Base-by-base conservation (phyloP, 2,888 invertebrate genomes). In the Apeira syringaria region DNA sequence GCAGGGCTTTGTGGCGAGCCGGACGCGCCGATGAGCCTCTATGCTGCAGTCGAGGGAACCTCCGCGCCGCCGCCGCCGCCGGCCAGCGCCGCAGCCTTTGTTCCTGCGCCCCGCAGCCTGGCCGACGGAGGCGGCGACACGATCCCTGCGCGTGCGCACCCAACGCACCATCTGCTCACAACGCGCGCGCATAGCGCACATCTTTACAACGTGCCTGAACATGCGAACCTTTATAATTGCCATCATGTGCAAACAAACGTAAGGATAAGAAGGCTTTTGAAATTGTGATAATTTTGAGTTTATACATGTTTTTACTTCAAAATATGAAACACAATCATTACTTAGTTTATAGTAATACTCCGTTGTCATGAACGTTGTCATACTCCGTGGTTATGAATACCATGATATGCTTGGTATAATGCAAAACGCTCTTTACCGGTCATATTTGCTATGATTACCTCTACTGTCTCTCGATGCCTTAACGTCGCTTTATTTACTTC, bases 1-100 rank as follows among this genome's bases (percentile, higher is more conserved):
- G 80, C 76, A 67, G 88, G 85, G 79, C 88, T 89, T 89, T 89
- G 88, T 89, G 84, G 84, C 72, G 74, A 80, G 79, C 77, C 84
- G 86, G 83, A 81, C 84, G 84, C 80, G 87, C 84, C 87, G 87
- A 81, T 82, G 74, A 80, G 76, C 75, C 75, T 64, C 68, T 68
- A 67, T 56, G 50, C 51, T 61, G 66, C 74, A 66, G 45, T 28
- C 71, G 80, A 75, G 79, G 79, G 81, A 77, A 74, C 78, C 74
- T 61, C 60, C 61, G 67, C 61, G 59, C 56, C 61, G 20, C 20
- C 7, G 7, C 7, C 17, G 17, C 20, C 20, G 7, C 7, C 20
- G 18, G 1, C 18, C 6, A 4, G 2, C 15, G 65, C 59, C 53
- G 48, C 50, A 52, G 53, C 56, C 62, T 64, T 67, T 65, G 62